A percentile compares a stretch with the other conserved stretches of the same genome.
phyloP scores from a whole-genome alignment of 2,888 invertebrate genomes.

The Rugalucina vietnamica region DNA sequence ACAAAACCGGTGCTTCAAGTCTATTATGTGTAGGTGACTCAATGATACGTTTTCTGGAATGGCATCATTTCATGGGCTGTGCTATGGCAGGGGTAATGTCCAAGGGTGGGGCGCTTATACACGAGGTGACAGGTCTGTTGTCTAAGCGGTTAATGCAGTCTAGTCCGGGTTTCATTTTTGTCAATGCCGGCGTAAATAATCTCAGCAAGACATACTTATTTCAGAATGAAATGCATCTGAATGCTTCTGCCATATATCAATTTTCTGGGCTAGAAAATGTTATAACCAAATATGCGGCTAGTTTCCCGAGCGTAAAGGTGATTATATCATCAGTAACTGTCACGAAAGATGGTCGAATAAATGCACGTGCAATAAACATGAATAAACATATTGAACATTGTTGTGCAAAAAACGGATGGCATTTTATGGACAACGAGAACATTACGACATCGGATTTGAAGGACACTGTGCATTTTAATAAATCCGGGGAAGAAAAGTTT shows the following conservation, averaged over 20 bases:
- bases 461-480: constrained; percentile 20
- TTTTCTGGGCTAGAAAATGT: neutral
- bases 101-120: constrained; percentile 11
- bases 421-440: constrained; percentile 18
- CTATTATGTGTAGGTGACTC: neutral
- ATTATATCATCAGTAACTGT: constrained; percentile 6
- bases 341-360: constrained; percentile 12
- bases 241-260: neutral
- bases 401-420: neutral
- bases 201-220: constrained; percentile 14
- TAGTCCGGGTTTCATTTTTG: neutral
- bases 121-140: neutral
- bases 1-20: neutral
- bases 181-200: constrained; percentile 19
- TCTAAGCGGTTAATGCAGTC: neutral
- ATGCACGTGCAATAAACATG: neutral
- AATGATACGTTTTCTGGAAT: neutral
- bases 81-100: neutral
- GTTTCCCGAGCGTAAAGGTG: neutral
- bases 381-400: neutral
- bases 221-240: constrained; percentile 6
- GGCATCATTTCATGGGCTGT: neutral
- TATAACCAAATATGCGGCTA: neutral
- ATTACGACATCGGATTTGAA: neutral
- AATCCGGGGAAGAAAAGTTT: constrained; percentile 6